These are phyloP conservation scores for Heterotis niloticus DNA, from an alignment of 2,113 vertebrate species.

Conservation along the genomic window DNA sequence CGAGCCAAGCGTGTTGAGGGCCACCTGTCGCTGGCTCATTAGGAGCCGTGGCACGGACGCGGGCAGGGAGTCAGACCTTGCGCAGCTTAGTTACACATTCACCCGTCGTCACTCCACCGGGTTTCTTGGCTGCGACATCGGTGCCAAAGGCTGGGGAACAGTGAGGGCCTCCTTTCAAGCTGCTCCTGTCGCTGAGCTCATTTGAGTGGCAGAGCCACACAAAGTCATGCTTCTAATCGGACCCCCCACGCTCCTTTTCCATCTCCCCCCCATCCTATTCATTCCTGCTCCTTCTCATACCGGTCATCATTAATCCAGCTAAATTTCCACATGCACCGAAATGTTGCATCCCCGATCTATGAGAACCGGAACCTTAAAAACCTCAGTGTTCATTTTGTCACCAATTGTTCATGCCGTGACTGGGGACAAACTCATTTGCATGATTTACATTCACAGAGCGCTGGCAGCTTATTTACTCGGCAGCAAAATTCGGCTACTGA, in stretches of 20 bases:
- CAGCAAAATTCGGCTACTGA: no score
- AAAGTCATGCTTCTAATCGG: neutral
- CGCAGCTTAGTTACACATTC: slow-evolving; percentile 47
- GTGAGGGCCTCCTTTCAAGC: neutral
- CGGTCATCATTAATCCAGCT: neutral
- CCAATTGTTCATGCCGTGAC: no score
- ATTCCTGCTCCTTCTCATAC: neutral
- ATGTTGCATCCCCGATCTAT: no score
- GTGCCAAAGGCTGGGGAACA: slow-evolving; percentile 23
- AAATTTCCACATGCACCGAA: no score
- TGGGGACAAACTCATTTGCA: no score
- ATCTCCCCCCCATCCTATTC: neutral
- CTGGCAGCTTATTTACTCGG: no score
- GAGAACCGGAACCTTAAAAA: no score
- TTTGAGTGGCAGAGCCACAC: slow-evolving; percentile 12
- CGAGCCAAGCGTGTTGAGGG: slow-evolving; percentile 41
- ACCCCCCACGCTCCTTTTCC: neutral
- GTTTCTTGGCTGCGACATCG: slow-evolving; percentile 36
- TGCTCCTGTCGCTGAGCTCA: slow-evolving; percentile 26
- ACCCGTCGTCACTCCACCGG: slow-evolving; percentile 29
- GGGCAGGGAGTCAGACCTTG: slow-evolving; percentile 41
- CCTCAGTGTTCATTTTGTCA: no score
- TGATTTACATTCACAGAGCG: no score
- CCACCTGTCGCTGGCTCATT: slow-evolving; percentile 39
- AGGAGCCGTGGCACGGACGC: slow-evolving; percentile 43